Evolutionary conservation across 2,888 invertebrate genomes (phyloP).

Genomic region (Seira ritae): DNA sequence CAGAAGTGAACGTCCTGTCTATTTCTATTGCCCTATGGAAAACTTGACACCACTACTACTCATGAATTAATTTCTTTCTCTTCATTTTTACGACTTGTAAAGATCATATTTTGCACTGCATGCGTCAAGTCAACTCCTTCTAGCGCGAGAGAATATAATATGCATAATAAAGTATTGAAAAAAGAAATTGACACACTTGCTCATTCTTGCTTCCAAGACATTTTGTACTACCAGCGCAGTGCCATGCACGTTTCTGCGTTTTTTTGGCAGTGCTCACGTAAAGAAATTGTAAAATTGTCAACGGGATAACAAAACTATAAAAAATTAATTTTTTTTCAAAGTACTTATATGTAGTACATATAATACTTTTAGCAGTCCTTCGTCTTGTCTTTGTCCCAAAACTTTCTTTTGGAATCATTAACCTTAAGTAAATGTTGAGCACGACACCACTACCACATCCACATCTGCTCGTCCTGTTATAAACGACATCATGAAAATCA

Average conservation of each 20-base stretch:
- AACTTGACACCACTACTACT: too few species aligned
- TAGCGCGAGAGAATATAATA: too few species aligned
- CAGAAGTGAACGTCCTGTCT: too few species aligned
- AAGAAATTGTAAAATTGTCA: conserved; percentile 23
- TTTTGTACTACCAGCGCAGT: too few species aligned
- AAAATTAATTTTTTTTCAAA: background rate
- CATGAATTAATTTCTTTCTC: too few species aligned
- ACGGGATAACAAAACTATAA: conserved; percentile 11
- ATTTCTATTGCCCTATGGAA: too few species aligned
- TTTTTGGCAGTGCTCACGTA: background rate
- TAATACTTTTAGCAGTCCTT: too few species aligned
- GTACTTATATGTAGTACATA: background rate
- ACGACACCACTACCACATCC: conserved; percentile 1
- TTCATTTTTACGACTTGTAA: too few species aligned
- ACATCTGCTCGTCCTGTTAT: conserved; percentile 12
- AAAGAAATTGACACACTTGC: conserved; percentile 38
- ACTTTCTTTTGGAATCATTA: conserved; percentile 36
- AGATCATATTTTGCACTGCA: too few species aligned
- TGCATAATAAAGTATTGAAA: too few species aligned
- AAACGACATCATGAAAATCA: conserved; percentile 16
- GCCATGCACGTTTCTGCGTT: conserved; percentile 17
- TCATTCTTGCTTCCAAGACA: conserved; percentile 27
- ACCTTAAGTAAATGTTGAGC: background rate
- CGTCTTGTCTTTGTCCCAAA: background rate
- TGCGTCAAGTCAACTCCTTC: too few species aligned